Evolutionary conservation across 2,888 invertebrate genomes (phyloP), one percentile per base, ranked within the genome.

Genomic region (Archips crataeganus): DNA sequence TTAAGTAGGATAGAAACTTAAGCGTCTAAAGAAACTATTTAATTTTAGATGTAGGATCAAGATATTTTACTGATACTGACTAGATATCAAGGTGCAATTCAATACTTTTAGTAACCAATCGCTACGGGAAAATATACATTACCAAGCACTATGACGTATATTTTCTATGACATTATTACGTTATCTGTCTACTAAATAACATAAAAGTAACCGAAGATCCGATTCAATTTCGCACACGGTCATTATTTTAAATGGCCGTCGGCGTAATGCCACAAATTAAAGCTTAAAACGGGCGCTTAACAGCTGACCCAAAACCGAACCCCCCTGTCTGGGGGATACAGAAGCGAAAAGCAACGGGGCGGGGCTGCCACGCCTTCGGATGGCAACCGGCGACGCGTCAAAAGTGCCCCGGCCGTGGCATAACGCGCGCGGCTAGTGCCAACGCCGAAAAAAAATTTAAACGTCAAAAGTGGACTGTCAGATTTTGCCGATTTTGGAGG

Each of bases 221-320:
- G 82, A 85, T 90, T 87, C 87, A 88, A 89, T 88, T 85, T 84
- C 79, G 79, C 80, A 90, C 86, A 85, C 87, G 63, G 87, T 89
- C 92, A 90, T 94, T 94, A 93, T 91, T 92, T 88, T 89, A 91
- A 93, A 94, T 87, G 90, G 90, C 86, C 86, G 87, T 86, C 83
- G 82, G 81, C 84, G 87, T 93, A 92, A 93, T 92, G 89, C 94
- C 94, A 94, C 94, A 94, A 94, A 94, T 94, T 94, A 94, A 94
- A 94, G 94, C 94, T 94, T 94, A 94, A 94, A 94, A 89, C 91
- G 93, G 90, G 86, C 91, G 93, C 90, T 94, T 94, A 94, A 93
- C 94, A 93, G 92, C 93, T 94, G 93, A 94, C 94, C 93, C 94
- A 94, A 91, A 92, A 93, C 92, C 92, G 92, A 92, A 89, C 84